These are phyloP conservation scores for Archivesica marissinica DNA, from an alignment of 1,140 invertebrate species.

Conservation along the genomic window DNA sequence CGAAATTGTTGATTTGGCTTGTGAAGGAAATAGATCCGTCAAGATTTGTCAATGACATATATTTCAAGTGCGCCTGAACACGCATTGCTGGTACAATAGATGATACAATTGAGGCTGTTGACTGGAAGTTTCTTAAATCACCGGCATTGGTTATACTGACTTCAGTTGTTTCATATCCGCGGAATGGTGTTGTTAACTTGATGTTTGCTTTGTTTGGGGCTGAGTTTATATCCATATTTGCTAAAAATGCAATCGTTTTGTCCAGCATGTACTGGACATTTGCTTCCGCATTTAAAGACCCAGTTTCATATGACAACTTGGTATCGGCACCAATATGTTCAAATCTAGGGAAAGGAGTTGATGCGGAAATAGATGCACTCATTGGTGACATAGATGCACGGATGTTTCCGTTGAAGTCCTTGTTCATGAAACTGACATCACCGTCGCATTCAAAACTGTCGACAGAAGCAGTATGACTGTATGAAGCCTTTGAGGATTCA, in stretches of 20 bases:
- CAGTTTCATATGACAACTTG: neutral
- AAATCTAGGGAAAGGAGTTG: conserved; percentile 28
- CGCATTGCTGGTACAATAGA: neutral
- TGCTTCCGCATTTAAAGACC: neutral
- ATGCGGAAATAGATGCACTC: neutral
- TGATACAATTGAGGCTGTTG: neutral
- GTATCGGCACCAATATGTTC: conserved; percentile 18
- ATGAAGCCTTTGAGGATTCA: conserved; percentile 32
- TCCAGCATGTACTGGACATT: conserved; percentile 29
- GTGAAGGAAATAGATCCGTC: conserved; percentile 18
- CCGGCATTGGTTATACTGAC: neutral
- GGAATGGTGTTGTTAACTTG: conserved; percentile 23
- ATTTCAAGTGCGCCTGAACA: conserved; percentile 15
- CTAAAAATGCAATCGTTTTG: conserved; percentile 13
- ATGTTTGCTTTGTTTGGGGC: neutral
- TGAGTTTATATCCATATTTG: neutral
- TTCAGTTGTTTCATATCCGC: conserved; percentile 17
- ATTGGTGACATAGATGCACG: neutral
- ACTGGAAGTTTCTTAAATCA: conserved; percentile 12
- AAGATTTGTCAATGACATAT: neutral
- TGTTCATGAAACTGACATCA: conserved; percentile 38
- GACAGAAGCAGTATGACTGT: conserved; percentile 23
- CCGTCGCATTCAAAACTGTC: conserved; percentile 39
- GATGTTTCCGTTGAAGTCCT: conserved; percentile 4
- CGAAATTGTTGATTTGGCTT: conserved; percentile 27